Base-by-base conservation (phyloP, 2,888 invertebrate genomes). In the Hedya salicella region DNA sequence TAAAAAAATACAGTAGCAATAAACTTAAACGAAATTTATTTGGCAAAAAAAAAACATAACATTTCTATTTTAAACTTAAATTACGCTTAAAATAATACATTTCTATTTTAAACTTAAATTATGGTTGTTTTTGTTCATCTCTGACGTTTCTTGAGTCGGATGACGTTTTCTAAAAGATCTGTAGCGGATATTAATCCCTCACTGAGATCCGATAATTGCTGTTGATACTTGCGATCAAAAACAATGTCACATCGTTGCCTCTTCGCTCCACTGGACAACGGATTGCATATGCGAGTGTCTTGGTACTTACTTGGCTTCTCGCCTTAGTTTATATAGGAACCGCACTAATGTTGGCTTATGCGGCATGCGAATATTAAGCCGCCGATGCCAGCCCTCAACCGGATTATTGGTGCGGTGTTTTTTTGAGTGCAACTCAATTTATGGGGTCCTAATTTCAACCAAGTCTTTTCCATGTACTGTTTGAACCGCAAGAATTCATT, bases 331-430 rank as follows among this genome's bases (percentile, higher is more conserved):
- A 53, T 39, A 36, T 39, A 19, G 39, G 17, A 39, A 39, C 19
- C 36, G 19, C 39, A 53, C 19, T 53, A 17, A 39, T 19, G 53
- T 53, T 36, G 39, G 39, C 17, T 39, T 39, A 19, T 39, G 39
- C 39, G 53, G 53, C 21, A 54, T 54, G 53, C 40, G 40, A 14
- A 40, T 21, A 54, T 40, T 54, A n/a, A 54, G 39, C 39, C 53
- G 19, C 5, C 36, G 16, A 52, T 52, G 52, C 52, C 52, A 36
- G 11, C 52, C 52, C 36, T 52, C 52, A 16, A 36, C 40, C 39
- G 40, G 40, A 40, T 54, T 54, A 39, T 39, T 54, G 40, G 39
- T 54, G 21, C 53, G 53, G 21, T 54, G 53, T 40, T 21, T 54
- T 54, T 54, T 21, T 54, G 21, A 54, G n/a, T 5, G 36, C 36